Evolutionary conservation across 2,797 vertebrate species (phyloP), one percentile per base, ranked within the genome.

Genomic region (Poecilia gillii): DNA sequence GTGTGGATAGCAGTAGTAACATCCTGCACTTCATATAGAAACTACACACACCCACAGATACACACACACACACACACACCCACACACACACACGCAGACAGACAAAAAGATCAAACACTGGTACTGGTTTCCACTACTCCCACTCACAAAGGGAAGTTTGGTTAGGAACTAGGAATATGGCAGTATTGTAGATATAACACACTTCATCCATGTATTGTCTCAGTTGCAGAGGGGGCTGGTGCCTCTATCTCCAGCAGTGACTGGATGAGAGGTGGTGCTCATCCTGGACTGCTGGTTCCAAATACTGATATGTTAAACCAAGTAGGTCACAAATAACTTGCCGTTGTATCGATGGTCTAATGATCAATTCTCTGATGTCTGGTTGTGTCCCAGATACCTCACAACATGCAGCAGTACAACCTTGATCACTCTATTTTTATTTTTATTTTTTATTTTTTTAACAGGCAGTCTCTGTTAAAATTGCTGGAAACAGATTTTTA

Each of bases 1-100:
- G 93, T 92, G 92, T 91, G 89, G 87, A 73, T 45, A n/a, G 66
- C 47, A 1, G 77, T 75, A 8, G 82, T 81, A 74, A 93, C 92
- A 94, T 94, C 94, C 93, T 94, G 93, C 85, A 12, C 84, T 79
- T 87, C 89, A 89, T 92, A 85, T 74, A 84, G 88, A 89, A 94
- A 91, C 82, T 76, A 77, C 84, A 89, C 87, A 85, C 91, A 23
- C 81, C 8, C 47, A 39, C 76, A 46, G 12, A 73, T 46, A 8
- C 11, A 47, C 20, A 75, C 62, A 57, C 81, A 36, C 59, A 23
- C 23, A 39, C 39, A 39, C 39, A 39, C 39, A 3, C 5, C 4
- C 39, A 3, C 39, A 39, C 39, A 4, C 39, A 8, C 41, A 57
- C 81, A 36, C 59, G 7, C 41, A 41, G 7, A 23, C 23, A 70